These are phyloP conservation scores for Fabriciana adippe DNA, from an alignment of 2,888 invertebrate genomes.

Conservation along the genomic window DNA sequence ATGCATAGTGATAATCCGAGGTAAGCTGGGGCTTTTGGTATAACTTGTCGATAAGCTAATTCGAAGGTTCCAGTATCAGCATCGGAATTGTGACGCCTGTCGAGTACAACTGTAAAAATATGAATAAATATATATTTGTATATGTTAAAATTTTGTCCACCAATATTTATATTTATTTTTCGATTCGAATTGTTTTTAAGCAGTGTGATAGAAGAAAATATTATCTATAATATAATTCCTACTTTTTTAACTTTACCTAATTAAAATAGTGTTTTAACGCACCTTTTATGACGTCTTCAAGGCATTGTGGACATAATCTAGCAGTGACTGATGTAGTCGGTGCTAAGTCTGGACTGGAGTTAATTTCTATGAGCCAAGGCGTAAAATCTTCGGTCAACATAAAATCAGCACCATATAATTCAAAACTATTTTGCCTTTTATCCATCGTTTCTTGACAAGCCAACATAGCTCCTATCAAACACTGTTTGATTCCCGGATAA, in stretches of 20 bases:
- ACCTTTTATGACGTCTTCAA: conserved; percentile 97
- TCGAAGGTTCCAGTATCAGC: conserved; percentile 92
- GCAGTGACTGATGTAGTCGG: conserved; percentile 95
- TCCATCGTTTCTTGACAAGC: conserved; percentile 94
- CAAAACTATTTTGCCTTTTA: conserved; percentile 91
- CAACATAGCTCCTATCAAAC: conserved; percentile 88
- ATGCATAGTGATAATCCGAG: conserved; percentile 87
- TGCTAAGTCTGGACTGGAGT: conserved; percentile 95
- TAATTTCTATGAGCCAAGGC: conserved; percentile 97
- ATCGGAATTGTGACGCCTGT: conserved; percentile 86
- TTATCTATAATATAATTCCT: too few species aligned
- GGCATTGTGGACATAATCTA: conserved; percentile 91
- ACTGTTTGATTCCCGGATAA: conserved; percentile 94
- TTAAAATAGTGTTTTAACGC: not conserved
- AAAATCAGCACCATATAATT: conserved; percentile 97
- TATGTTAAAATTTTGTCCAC: not conserved
- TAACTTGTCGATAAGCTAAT: conserved; percentile 88
- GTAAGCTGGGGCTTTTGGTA: conserved; percentile 91
- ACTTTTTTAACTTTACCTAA: too few species aligned
- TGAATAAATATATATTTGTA: too few species aligned
- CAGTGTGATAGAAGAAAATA: too few species aligned
- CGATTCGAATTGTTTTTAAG: too few species aligned
- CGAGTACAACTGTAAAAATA: conserved; percentile 87
- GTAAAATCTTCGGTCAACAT: conserved; percentile 94
- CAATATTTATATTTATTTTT: too few species aligned